Conservation (phyloP, 2,797 vertebrate genomes). For the Dermochelys coriacea region DNA sequence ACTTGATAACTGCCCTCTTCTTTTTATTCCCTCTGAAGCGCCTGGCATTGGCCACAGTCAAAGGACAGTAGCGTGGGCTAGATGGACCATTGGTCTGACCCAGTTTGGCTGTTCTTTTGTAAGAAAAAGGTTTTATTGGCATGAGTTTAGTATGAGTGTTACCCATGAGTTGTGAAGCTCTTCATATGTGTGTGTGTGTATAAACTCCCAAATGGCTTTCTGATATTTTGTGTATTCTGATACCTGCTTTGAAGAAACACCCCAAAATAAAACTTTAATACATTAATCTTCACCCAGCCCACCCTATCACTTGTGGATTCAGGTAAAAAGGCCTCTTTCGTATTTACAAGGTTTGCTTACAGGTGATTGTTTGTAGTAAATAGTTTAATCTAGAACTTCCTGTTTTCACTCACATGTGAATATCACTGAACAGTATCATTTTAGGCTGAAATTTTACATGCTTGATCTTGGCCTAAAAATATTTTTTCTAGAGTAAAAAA, state of each 20-base stretch:
- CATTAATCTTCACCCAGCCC: not conserved
- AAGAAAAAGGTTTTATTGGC: not conserved
- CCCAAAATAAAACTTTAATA: not conserved
- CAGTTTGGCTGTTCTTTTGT: too few relatives aligned
- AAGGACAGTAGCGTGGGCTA: too few relatives aligned
- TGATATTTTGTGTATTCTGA: not conserved
- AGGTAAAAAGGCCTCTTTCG: not conserved
- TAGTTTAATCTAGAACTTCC: not conserved
- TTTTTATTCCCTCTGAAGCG: too few relatives aligned
- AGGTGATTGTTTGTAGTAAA: not conserved
- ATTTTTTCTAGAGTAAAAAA: not conserved
- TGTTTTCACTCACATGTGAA: not conserved
- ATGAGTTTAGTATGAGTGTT: not conserved
- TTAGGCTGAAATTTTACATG: not conserved
- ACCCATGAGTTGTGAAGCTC: not conserved
- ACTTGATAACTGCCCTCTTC: too few relatives aligned
- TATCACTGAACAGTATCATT: not conserved
- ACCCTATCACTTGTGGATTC: not conserved
- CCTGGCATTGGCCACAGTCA: too few relatives aligned
- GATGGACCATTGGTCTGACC: too few relatives aligned
- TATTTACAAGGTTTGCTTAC: not conserved
- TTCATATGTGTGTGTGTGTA: not conserved
- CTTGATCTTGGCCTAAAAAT: not conserved
- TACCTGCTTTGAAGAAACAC: not conserved
- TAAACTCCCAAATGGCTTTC: not conserved